phyloP scores from a whole-genome alignment of 2,797 vertebrate species.

The Tenualosa ilisha region DNA sequence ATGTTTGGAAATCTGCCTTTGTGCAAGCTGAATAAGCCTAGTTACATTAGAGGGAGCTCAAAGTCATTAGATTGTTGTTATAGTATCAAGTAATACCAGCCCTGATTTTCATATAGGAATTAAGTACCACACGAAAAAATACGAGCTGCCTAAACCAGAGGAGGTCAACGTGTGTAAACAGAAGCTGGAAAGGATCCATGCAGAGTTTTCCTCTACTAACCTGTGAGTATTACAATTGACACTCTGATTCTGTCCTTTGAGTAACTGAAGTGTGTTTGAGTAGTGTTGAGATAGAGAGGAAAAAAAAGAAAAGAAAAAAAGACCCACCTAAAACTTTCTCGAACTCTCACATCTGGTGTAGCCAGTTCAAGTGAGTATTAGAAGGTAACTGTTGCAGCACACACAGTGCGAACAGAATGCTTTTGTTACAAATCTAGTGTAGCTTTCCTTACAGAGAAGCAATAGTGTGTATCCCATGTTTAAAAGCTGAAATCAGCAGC shows the following conservation, averaged over 20 bases:
- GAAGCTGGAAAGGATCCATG: conserved; percentile 89
- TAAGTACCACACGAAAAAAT: conserved; percentile 87
- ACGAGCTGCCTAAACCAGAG: conserved; percentile 83
- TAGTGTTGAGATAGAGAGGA: too few relatives aligned
- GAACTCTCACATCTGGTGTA: too few relatives aligned
- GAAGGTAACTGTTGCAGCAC: neutral
- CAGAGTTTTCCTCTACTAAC: conserved; percentile 75
- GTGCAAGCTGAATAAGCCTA: neutral
- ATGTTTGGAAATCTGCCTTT: neutral
- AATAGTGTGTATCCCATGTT: neutral
- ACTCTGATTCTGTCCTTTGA: neutral
- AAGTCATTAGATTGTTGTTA: neutral
- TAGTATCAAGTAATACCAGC: neutral
- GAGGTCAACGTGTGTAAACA: conserved; percentile 84
- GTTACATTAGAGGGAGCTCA: neutral
- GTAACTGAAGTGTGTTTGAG: neutral
- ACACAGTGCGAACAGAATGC: too few relatives aligned
- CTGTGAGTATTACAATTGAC: conserved; percentile 74
- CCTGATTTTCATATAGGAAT: conserved; percentile 72
- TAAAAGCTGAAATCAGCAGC: neutral
- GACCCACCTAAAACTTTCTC: too few relatives aligned
- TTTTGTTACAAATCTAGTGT: too few relatives aligned
- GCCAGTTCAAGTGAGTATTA: too few relatives aligned
- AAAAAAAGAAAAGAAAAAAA: too few relatives aligned
- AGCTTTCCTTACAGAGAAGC: too few relatives aligned